Base-by-base conservation (phyloP, 2,888 invertebrate genomes). In the Ptychoptera albimana region DNA sequence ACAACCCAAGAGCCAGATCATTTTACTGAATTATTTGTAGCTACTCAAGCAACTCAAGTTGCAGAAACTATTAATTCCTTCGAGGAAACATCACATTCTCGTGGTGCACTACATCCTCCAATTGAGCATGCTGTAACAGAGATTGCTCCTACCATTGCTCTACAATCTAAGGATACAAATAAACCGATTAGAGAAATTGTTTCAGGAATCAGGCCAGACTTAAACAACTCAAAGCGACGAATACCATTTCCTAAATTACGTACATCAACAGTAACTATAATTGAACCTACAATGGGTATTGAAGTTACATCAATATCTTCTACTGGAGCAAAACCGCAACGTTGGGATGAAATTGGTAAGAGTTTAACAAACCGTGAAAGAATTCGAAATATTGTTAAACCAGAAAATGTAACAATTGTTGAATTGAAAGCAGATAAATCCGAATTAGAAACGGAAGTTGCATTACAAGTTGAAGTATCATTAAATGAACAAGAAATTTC, bases 41-140 rank as follows among this genome's bases (percentile, higher is more conserved):
- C 60, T 16, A 60, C 60, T 2, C 50, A 55, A 29, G 51, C 60
- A 2, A 53, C 59, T 0, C 48, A 52, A 23, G 50, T 50, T 14
- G 43, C 50, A 9, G 44, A 38, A n/a, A 41, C 45, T 13, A 49
- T 34, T 9, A n/a, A 40, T 8, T 40, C 34, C n/a, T 37, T 8
- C n/a, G 43, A 48, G 5, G 39, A 46, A 13, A 13, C 39, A 8
- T 51, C 52, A 9, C 50, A 3, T 23, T 23, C 23, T 23, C 23
- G 7, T 5, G 23, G 4, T 23, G 23, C 23, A 7, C 7, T 23
- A 23, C 23, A 23, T 23, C 23, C 23, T 23, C 23, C 23, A 23
- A 23, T 3, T 23, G 23, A 23, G 3, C 7, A 23, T 23, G 7
- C 7, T 23, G 23, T 23, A 5, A 23, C 23, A 23, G 23, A 23